Evolutionary conservation across 2,113 vertebrate genomes (phyloP), one percentile per base, ranked within the genome.

Genomic region (Anseranas semipalmata): DNA sequence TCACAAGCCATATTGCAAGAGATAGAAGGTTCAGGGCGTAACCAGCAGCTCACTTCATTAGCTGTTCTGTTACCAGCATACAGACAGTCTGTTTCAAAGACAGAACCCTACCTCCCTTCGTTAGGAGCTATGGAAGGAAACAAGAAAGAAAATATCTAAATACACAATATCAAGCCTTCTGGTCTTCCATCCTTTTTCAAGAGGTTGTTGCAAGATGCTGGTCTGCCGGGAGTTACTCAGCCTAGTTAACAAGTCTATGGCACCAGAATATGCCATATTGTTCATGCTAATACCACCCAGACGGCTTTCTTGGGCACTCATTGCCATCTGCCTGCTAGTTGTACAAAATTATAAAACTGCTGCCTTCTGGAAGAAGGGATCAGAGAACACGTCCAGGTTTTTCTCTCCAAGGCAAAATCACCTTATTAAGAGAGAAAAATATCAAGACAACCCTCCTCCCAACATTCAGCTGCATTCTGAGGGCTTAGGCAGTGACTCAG

Each of bases 401-500:
- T 82, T 16, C 62, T 86, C 25, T 37, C 60, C 63, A 70, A 67
- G 6, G 21, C 45, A 76, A 43, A 63, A 66, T 33, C 62, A 71
- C 4, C 17, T 71, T 70, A 53, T 3, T 62, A 74, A 66, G 41
- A 81, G 32, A 87, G 28, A 59, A 72, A 85, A 91, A 67, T 35
- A 60, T 2, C 28, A 41, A 22, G 45, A 52, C 50, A 75, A 86
- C 48, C 68, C 70, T 89, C 12, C 25, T 24, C 11, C 2, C 25
- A 10, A 20, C 9, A 8, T 4, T 33, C 76, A 84, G 73, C 66
- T 86, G 52, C 33, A 52, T 35, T 59, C 43, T 18, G 27, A 81
- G 56, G 41, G 48, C 24, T 90, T 16, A 52, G 82, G 48, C 65
- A 78, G 48, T 72, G 77, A 96, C 86, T 95, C 93, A 84, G 81